Evolutionary conservation across 2,888 invertebrate genomes (phyloP).

Genomic region (Amphipyra tragopoginis): DNA sequence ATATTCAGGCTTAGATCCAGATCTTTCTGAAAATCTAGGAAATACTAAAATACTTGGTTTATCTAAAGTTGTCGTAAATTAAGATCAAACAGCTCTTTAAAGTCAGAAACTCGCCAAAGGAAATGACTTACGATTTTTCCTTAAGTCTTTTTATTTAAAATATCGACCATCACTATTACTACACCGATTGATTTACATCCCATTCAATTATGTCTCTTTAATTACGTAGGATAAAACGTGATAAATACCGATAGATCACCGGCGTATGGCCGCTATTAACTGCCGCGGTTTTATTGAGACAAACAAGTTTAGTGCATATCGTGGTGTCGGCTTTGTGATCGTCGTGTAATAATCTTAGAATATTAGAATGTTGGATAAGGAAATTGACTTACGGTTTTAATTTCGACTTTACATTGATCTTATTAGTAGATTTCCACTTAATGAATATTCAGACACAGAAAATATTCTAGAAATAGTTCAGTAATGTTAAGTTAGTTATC

Average conservation of each 20-base stretch:
- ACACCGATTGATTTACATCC: conserved; percentile 46
- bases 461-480: too few species aligned
- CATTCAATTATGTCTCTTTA: conserved; percentile 51
- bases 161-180: conserved; percentile 6
- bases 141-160: background rate
- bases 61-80: too few species aligned
- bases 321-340: conserved; percentile 45
- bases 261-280: conserved; percentile 54
- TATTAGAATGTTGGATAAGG: conserved; percentile 10
- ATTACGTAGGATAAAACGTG: conserved; percentile 55
- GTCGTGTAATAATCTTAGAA: conserved; percentile 13
- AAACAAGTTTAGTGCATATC: conserved; percentile 63
- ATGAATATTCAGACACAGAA: too few species aligned
- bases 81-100: too few species aligned
- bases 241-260: conserved; percentile 63
- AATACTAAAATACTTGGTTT: too few species aligned
- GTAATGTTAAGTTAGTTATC: too few species aligned
- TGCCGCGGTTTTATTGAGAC: conserved; percentile 60
- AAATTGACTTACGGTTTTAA: background rate
- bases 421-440: too few species aligned
- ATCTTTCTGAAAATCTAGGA: too few species aligned
- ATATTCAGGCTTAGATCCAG: too few species aligned
- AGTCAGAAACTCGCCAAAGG: too few species aligned
- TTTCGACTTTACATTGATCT: too few species aligned
- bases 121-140: too few species aligned